Conservation (phyloP, 2,888 invertebrate species). For the Muscina levida region DNA sequence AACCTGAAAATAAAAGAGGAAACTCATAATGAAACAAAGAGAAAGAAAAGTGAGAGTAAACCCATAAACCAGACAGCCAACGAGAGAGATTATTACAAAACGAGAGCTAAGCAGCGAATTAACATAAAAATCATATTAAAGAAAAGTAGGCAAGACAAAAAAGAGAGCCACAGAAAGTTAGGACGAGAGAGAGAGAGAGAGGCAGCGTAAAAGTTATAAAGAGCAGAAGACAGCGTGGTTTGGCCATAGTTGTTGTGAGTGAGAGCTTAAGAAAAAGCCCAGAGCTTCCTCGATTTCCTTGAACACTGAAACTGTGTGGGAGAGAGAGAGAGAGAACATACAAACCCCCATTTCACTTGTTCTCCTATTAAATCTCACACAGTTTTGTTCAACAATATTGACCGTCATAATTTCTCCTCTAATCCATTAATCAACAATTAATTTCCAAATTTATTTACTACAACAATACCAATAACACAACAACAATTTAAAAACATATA, state of each 20-base stretch:
- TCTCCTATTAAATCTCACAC: no score
- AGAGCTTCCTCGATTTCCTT: neutral
- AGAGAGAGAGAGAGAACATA: neutral
- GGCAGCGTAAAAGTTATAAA: neutral
- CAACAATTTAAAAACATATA: neutral
- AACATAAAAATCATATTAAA: neutral
- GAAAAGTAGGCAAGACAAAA: neutral
- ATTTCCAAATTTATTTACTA: neutral
- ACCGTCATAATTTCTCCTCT: no score
- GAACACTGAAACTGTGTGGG: no score
- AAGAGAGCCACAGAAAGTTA: neutral
- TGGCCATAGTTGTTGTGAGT: neutral
- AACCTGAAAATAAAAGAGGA: no score
- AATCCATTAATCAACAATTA: neutral
- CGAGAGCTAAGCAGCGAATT: neutral
- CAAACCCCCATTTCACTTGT: no score
- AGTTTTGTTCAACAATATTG: no score
- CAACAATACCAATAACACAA: neutral
- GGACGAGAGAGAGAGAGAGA: neutral
- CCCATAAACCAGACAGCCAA: neutral
- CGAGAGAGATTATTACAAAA: no score
- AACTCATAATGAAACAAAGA: neutral
- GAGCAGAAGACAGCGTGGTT: no score
- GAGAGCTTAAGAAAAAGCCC: neutral
- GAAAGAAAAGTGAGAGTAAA: neutral